Evolutionary conservation across 2,888 invertebrate species (phyloP), one percentile per base, ranked within the genome.

Genomic region (Lymantria dispar): DNA sequence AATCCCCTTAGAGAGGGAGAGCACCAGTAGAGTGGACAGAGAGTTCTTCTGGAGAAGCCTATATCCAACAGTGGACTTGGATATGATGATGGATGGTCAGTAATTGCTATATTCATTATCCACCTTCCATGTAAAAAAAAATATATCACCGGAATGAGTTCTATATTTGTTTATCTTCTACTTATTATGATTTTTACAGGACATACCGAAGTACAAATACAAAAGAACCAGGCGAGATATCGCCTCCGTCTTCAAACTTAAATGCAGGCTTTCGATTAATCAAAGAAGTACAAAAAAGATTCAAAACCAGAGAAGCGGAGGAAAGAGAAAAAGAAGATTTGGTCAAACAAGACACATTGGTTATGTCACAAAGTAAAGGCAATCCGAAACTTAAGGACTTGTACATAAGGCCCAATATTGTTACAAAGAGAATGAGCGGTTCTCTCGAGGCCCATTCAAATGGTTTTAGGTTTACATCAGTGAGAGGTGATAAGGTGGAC

Each of bases 401-500:
- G 56, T 99, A 98, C 80, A 99, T 99, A 80, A 94, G 99, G 66
- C 99, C 99, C n/a, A 99, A 99, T 82, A 98, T 99, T 76, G 98
- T 99, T 1, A 97, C 98, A 0, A 98, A 98, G 82, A 93, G 99
- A 78, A 98, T 99, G 95, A 97, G 97, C 15, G 98, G 97, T 29
- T 95, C 95, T 1, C 87, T 99, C 56, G 99, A 99, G 85, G 97
- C 99, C 0, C 99, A 99, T 75, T 94, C 95, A 0, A 99, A 99
- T 76, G 99, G 99, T 10, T 98, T 98, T 76, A 94, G 99, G 37
- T 99, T 99, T 79, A 99, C 99, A 0, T 99, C 99, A 0, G 98
- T 99, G n/a, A 94, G 99, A 71, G 99, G 99, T 7, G 99, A 99
- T 78, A 99, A 99, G 93, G 99, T 99, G 8, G 99, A 99, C 76